Evolutionary conservation across 2,888 invertebrate species (phyloP).

Genomic region (Hololepta plana): DNA sequence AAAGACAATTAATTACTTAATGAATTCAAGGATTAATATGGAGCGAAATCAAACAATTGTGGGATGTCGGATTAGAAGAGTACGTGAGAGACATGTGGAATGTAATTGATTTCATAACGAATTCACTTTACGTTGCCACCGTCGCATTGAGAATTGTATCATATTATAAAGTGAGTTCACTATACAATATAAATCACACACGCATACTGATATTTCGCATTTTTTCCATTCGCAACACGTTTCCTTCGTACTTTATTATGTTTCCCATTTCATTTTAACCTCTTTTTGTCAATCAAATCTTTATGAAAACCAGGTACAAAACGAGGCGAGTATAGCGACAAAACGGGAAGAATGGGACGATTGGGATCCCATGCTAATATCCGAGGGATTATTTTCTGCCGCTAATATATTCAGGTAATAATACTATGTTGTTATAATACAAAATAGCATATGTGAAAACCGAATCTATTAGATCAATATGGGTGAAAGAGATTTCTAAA

Average conservation of each 20-base stretch:
- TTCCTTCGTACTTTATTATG: not conserved
- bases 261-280: no score
- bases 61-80: slow-evolving; percentile 93
- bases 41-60: slow-evolving; percentile 97
- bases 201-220: not conserved
- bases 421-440: no score
- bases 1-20: slow-evolving; percentile 1
- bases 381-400: slow-evolving; percentile 92
- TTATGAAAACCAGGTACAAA: no score
- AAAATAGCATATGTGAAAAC: no score
- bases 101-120: slow-evolving; percentile 96
- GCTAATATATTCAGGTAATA: slow-evolving; percentile 81
- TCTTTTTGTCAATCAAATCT: no score
- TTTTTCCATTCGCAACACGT: not conserved
- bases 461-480: no score
- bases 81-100: slow-evolving; percentile 99
- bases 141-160: slow-evolving; percentile 88
- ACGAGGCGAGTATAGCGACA: slow-evolving; percentile 55
- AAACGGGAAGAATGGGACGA: slow-evolving; percentile 91
- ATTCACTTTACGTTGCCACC: slow-evolving; percentile 93
- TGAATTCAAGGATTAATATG: slow-evolving; percentile 75
- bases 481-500: no score
- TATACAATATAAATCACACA: no score
- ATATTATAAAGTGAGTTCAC: slow-evolving; percentile 63
- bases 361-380: slow-evolving; percentile 95